Evolutionary conservation across 2,113 vertebrate genomes (phyloP), one percentile per base, ranked within the genome.

Genomic region (Pipra filicauda): DNA sequence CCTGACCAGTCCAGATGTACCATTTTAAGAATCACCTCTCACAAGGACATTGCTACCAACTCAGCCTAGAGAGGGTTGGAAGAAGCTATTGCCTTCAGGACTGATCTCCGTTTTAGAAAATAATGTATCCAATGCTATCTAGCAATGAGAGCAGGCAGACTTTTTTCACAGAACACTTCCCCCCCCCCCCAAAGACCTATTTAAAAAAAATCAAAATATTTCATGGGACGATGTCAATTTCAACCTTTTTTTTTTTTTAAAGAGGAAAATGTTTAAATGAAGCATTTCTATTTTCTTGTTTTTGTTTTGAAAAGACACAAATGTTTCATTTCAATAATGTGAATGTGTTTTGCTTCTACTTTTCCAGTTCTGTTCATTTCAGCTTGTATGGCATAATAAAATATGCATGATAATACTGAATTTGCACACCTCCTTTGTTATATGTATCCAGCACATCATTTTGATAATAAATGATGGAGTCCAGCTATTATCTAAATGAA

Each of bases 181-280:
- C 33, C 39, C 41, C 39, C 41, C 57, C 8, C 5, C 21, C 48
- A 89, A 96, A 88, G 24, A 70, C 71, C 51, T 21, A 1, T 52
- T 93, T 89, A 65, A n/a, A 71, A 91, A 91, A 91, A 95, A 92
- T 64, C 67, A 93, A 85, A 94, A 73, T n/a, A 58, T 62, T 94
- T 94, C 15, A 76, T 0, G 0, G 26, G 48, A 82, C 15, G 9
- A 85, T 88, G 71, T 88, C 41, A 90, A 44, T 90, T 94, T 75
- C 44, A 49, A 8, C 16, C 35, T 51, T 6, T 52, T 65, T 76
- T 14, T 4, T 28, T 54, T 64, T 91, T 94, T 85, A 69, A 49
- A 58, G 44, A 93, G 11, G n/a, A 69, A 76, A 77, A 49, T 62
- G 37, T 86, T 97, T 76, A 88, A 94, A 93, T 80, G 66, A 91